Evolutionary conservation across 2,888 invertebrate genomes (phyloP), one percentile per base, ranked within the genome.

Genomic region (Orthonychiurus folsomi): DNA sequence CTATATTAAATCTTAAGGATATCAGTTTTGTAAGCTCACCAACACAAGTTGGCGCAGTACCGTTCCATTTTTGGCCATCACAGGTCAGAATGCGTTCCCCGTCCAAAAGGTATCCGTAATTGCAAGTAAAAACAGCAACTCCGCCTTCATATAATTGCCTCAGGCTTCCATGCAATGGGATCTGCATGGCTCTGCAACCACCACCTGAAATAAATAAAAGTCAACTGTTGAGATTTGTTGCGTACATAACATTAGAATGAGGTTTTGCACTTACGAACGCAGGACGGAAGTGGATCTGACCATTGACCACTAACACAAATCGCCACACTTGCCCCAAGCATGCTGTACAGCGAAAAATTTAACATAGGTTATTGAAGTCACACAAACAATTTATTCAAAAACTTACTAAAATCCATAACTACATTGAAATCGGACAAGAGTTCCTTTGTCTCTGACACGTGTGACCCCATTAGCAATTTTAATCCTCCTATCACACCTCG

Each of bases 51-150:
- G 72, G 72, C 20, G 70, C 66, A 12, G 66, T 61, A 2, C 64
- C 67, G 50, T 67, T 70, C 72, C 72, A 72, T 15, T 21, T 25
- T 1, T 27, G 59, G 9, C 70, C 70, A 57, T 72, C 66, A 53
- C 72, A 72, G 47, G 56, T 66, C 12, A 72, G 12, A 9, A 65
- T 27, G 0, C 62, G 50, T 3, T 59, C 48, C 3, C 69, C 69
- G 15, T 48, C 28, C 18, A 72, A 48, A 26, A 50, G 20, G 26
- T 66, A 66, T 9, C 63, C 65, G 2, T 62, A 62, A n/a, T 65
- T 57, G 56, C 72, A 72, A n/a, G 60, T 54, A 60, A 72, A 72
- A 15, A 55, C 37, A 18, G 56, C 66, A 24, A 71, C 68, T 12
- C 65, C 72, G 12, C 72, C 72, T 1, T 66, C 68, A 55, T 59